Conservation (phyloP, 2,797 vertebrate genomes). For the Xyrichtys novacula region DNA sequence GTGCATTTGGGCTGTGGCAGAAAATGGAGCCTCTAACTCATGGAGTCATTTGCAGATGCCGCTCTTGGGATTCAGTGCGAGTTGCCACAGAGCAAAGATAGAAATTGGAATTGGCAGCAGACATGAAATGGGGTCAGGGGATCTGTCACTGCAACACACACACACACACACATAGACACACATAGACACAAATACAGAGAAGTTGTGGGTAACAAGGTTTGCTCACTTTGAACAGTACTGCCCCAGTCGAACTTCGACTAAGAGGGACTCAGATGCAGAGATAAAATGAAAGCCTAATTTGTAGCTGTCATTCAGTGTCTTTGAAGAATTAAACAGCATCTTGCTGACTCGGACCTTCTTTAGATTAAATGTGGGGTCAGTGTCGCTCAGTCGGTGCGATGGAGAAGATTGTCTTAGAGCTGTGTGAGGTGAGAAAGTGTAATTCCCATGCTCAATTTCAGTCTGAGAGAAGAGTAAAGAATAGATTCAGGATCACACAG, state of each 20-base stretch:
- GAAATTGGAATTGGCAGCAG: slow-evolving; percentile 84
- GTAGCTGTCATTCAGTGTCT: slow-evolving; percentile 33
- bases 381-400: slow-evolving; percentile 35
- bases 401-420: slow-evolving; percentile 40
- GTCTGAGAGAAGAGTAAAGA: slow-evolving; percentile 60
- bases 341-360: slow-evolving; percentile 29
- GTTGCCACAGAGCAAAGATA: slow-evolving; percentile 81
- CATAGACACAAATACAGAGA: slow-evolving; percentile 11
- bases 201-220: slow-evolving; percentile 34
- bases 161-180: slow-evolving; percentile 21
- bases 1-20: slow-evolving; percentile 81
- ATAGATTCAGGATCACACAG: slow-evolving; percentile 66
- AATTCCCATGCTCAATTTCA: slow-evolving; percentile 68
- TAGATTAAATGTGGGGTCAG: slow-evolving; percentile 28
- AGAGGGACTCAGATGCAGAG: slow-evolving; percentile 2
- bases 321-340: slow-evolving; percentile 38
- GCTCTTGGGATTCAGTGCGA: slow-evolving; percentile 85
- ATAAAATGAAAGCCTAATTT: slow-evolving; percentile 35
- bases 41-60: slow-evolving; percentile 82
- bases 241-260: slow-evolving; percentile 25
- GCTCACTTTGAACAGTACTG: slow-evolving; percentile 44
- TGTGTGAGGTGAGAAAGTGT: slow-evolving; percentile 47
- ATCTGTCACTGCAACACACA: slow-evolving; percentile 66
- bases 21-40: slow-evolving; percentile 92
- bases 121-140: slow-evolving; percentile 82